phyloP scores from a whole-genome alignment of 2,888 invertebrate genomes.

The Megaustenia siamemsis region DNA sequence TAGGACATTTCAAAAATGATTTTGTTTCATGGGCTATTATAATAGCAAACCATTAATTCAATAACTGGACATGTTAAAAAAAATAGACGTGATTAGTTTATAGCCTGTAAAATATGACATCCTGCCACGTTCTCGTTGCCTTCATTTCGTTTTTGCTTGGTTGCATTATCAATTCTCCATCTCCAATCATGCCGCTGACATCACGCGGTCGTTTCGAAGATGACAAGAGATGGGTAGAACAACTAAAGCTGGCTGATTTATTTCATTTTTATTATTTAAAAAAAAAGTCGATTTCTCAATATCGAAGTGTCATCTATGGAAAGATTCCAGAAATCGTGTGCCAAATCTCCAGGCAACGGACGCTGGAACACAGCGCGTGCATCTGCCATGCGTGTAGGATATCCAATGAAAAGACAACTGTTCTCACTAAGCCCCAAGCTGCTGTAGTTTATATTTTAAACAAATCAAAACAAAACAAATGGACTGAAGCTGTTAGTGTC shows the following conservation, averaged over 20 bases:
- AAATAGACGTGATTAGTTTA: too few relatives aligned
- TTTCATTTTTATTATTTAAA: too few relatives aligned
- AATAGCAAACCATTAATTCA: too few relatives aligned
- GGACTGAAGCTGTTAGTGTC: neutral
- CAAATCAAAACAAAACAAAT: neutral
- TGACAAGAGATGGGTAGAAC: neutral
- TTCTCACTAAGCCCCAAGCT: neutral
- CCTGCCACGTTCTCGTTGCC: too few relatives aligned
- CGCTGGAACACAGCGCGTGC: slow-evolving; percentile 1
- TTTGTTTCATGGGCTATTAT: too few relatives aligned
- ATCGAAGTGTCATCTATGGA: neutral
- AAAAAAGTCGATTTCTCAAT: neutral
- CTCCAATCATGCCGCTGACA: neutral
- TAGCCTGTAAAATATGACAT: too few relatives aligned
- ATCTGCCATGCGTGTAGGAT: neutral
- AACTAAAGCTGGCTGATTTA: neutral
- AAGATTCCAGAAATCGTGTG: slow-evolving; percentile 3
- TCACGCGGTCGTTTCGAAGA: neutral
- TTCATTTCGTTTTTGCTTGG: too few relatives aligned
- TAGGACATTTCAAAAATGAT: too few relatives aligned
- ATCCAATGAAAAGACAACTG: neutral
- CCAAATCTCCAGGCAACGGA: slow-evolving; percentile 3
- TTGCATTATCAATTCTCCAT: too few relatives aligned
- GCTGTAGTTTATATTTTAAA: slow-evolving; percentile 5
- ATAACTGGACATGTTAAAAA: too few relatives aligned